Base-by-base conservation (phyloP, 2,888 invertebrate species). In the Asteroscopus sphinx region DNA sequence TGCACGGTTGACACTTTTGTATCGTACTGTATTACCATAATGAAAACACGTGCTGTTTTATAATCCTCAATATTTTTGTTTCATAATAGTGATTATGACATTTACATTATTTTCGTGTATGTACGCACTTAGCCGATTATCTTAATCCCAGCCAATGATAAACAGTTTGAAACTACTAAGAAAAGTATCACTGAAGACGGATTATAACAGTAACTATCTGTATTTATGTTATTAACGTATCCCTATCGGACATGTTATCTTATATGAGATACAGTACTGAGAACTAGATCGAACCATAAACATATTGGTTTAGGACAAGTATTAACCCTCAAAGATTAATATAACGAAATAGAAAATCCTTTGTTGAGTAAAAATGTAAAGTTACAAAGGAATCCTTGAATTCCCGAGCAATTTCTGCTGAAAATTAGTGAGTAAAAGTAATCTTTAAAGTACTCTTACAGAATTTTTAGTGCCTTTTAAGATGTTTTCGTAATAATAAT, bases 231-330 rank as follows among this genome's bases (percentile, higher is more conserved):
- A 47, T 39, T 36, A 32, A 32, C 17, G 32, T 33, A 11, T 7
- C 25, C 8, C 54, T 68, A 66, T 66, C 69, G 0, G 6, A 1
- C 7, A 11, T 21, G 6, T 66, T 52, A 56, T 68, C 44, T 47
- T 6, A 25, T 16, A 39, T 42, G 13, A 37, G 33, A 30, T 57
- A 68, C 40, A 21, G 6, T 21, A 21, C 21, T 3, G 21, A 13
- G 63, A 55, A 68, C 37, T 26, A 21, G 25, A 44, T 39, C 39
- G 69, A 28, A 33, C 35, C 44, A 40, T 44, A 54, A 32, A 60
- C 25, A 52, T 54, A 35, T 30, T 37, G 6, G 54, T 37, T 46
- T 26, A 35, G n/a, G 41, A 68, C 53, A 35, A 45, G 32, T 47
- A 47, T 35, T 17, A 39, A 39, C 17, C 28, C 9, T 28, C 8